Evolutionary conservation across 2,113 vertebrate genomes (phyloP), one percentile per base, ranked within the genome.

Genomic region (Cricetomys ansorgei): DNA sequence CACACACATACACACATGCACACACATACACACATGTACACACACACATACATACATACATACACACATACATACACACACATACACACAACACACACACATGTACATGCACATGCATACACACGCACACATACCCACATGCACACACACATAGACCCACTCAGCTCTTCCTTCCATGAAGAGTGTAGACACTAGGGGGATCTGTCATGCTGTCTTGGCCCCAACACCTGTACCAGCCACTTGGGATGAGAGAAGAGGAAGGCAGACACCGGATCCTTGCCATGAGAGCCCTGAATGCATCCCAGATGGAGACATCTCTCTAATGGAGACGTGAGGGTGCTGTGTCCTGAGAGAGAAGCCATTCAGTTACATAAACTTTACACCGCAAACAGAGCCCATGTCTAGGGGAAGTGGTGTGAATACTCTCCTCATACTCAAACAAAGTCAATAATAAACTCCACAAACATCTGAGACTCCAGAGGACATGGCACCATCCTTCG

Each of bases 361-460:
- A 64, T 77, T 86, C 80, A 91, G 92, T 85, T 53, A 81, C 70
- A 59, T 64, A 76, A 94, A 72, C 3, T 9, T 77, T 53, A 77
- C 43, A 77, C 55, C 62, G 29, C 45, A 67, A 65, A 88, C 59
- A n/a, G 67, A 0, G 11, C 90, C 80, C 40, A 50, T 76, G 64
- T 89, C 27, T 62, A 85, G 34, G 40, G 16, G 40, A 84, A 80
- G 67, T 43, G 67, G 53, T 92, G 48, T 87, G 50, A 55, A 6
- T 2, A 10, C 57, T 77, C 87, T 64, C 40, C 89, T 76, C 25
- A 55, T 55, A 91, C 88, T 86, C 70, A 80, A 55, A 59, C 17
- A 87, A 95, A 85, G 92, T 75, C 91, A 80, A 80, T 84, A 95
- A 91, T 73, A 95, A 91, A 43, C 40, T 85, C 84, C 27, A 53